These are phyloP conservation scores for Heteronetta atricapilla DNA, from an alignment of 2,113 vertebrate species.

Conservation along the genomic window DNA sequence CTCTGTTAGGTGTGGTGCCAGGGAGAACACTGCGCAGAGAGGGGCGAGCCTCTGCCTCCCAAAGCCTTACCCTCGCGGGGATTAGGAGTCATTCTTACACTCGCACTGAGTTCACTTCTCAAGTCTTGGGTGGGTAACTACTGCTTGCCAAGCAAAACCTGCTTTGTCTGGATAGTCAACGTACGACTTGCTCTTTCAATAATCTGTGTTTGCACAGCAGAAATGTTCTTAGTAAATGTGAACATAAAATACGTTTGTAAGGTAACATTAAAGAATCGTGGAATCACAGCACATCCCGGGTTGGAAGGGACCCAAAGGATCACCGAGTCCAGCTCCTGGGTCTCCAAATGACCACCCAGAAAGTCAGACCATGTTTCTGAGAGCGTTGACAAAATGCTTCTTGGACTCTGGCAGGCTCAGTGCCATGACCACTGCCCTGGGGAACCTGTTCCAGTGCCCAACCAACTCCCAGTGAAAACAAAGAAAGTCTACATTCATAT, in stretches of 20 bases:
- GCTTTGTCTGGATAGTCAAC: not conserved
- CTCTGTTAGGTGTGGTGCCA: fast-evolving
- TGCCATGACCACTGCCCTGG: too few relatives aligned
- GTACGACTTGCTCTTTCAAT: not conserved
- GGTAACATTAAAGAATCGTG: not conserved
- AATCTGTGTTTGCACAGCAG: not conserved
- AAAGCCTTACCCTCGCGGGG: not conserved
- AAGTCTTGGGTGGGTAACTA: not conserved
- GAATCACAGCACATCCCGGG: too few relatives aligned
- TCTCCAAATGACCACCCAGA: too few relatives aligned
- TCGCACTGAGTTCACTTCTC: not conserved
- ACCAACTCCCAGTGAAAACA: too few relatives aligned
- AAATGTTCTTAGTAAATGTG: not conserved
- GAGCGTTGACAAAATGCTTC: too few relatives aligned
- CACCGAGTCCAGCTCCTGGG: too few relatives aligned
- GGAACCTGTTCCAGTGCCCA: too few relatives aligned
- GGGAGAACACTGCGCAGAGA: fast-evolving
- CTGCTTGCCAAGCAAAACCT: not conserved
- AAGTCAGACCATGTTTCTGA: too few relatives aligned
- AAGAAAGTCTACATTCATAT: not conserved
- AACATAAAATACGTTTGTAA: not conserved
- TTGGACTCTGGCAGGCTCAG: too few relatives aligned
- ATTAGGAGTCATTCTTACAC: fast-evolving
- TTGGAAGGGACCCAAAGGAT: too few relatives aligned
- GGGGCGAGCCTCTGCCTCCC: not conserved